Base-by-base conservation (phyloP, 2,888 invertebrate species). In the Drosophila stalkeri region DNA sequence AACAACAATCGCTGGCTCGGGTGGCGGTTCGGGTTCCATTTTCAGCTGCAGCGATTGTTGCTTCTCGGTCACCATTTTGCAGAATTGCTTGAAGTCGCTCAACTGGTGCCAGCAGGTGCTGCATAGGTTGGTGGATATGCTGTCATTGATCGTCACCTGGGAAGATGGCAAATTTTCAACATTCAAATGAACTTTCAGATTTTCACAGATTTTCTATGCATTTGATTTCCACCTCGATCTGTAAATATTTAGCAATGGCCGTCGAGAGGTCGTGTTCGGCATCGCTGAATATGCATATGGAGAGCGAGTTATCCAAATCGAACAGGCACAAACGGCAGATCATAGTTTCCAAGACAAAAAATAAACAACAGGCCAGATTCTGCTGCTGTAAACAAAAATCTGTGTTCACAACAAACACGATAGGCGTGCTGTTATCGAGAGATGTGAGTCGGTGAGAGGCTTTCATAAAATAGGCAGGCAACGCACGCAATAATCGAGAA, bases 241-340 rank as follows among this genome's bases (percentile, higher is more conserved):
- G 63, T 12, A 75, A 60, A 33, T 75, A 67, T 65, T 81, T 81
- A 20, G 75, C 74, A 14, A 86, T 90, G 8, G 78, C 33, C 43
- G 61, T 78, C 46, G 83, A 44, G 64, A 86, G 68, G 2, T 60
- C 64, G 52, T 74, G 52, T 23, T 75, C 74, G 33, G 63, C 70
- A 64, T 81, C 80, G 54, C 70, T 77, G 51, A 73, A 77, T 60
- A 74, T 83, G 52, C 33, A 72, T 7, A 83, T 55, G 60, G 75
- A 77, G 11, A 49, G 59, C 12, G 62, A 37, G 8, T 67, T 55
- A 0, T 82, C 63, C 47, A 81, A 49, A 61, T 83, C 77, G 54
- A 71, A 65, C 63, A 86, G 90, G 71, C 86, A 86, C 80, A 86
- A 77, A 35, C 88, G 90, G 72, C 91, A 88, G 72, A 91, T 80